These are phyloP conservation scores for Helarctos malayanus DNA, from an alignment of 2,797 vertebrate species.

Conservation along the genomic window DNA sequence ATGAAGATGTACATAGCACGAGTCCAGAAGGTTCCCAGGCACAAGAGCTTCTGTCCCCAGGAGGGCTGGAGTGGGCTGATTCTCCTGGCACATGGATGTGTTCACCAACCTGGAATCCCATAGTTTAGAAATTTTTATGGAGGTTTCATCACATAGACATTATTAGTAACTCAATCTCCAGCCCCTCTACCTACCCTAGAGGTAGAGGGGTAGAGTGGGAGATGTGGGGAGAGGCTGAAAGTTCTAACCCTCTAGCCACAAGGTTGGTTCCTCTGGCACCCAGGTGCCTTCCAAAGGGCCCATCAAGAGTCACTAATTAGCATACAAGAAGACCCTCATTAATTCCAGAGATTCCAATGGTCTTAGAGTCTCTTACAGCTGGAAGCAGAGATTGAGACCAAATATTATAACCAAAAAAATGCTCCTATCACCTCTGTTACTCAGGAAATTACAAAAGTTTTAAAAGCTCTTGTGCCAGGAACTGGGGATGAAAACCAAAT, in stretches of 20 bases:
- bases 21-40: not conserved
- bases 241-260: not conserved
- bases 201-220: not conserved
- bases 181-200: not conserved
- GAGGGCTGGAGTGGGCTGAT: not conserved
- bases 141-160: not conserved
- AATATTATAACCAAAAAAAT: not conserved
- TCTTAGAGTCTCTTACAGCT: not conserved
- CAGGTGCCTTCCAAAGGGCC: not conserved
- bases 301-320: not conserved
- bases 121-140: not conserved
- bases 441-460: constrained; percentile 4
- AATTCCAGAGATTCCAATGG: not conserved
- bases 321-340: not conserved
- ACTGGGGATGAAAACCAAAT: not conserved
- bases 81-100: not conserved
- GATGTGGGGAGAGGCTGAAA: not conserved
- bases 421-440: not conserved
- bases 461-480: not conserved
- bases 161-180: not conserved
- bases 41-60: not conserved
- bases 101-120: not conserved
- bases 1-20: not conserved
- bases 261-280: not conserved
- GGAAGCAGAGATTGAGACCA: not conserved